A percentile compares a stretch with the other conserved stretches of the same genome.
Evolutionary conservation across 2,113 vertebrate species (phyloP).

Genomic region (Macrotus californicus): DNA sequence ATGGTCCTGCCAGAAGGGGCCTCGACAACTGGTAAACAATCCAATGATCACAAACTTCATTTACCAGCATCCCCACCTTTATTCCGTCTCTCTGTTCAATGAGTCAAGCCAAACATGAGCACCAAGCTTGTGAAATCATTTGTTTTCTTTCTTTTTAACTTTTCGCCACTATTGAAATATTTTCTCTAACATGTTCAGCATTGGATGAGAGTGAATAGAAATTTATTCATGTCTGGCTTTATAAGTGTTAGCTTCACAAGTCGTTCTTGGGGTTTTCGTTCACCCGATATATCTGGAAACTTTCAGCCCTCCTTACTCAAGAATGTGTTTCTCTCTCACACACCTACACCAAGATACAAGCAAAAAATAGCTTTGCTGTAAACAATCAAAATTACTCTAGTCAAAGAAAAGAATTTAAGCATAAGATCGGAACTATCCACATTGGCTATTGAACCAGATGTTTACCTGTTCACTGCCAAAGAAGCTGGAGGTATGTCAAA

Average conservation of each 20-base stretch:
- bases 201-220: slow-evolving; percentile 1
- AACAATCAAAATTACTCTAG: background rate
- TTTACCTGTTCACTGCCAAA: slow-evolving; percentile 1
- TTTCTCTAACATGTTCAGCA: background rate
- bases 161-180: background rate
- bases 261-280: background rate
- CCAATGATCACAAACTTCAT: background rate
- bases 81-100: background rate
- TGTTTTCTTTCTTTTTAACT: slow-evolving; percentile 22
- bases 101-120: background rate
- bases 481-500: slow-evolving; percentile 13
- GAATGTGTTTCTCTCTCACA: background rate
- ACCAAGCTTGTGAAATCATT: background rate
- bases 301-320: background rate
- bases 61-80: background rate
- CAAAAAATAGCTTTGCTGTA: background rate
- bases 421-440: background rate
- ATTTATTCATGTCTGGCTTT: background rate
- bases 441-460: background rate
- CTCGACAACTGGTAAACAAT: background rate
- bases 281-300: background rate
- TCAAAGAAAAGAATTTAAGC: background rate
- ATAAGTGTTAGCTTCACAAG: background rate
- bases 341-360: background rate
- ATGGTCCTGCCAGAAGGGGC: too few species aligned